A percentile compares a stretch with the other conserved stretches of the same genome.
Conservation (phyloP, 2,888 invertebrate species). For the Nasonia oneida region DNA sequence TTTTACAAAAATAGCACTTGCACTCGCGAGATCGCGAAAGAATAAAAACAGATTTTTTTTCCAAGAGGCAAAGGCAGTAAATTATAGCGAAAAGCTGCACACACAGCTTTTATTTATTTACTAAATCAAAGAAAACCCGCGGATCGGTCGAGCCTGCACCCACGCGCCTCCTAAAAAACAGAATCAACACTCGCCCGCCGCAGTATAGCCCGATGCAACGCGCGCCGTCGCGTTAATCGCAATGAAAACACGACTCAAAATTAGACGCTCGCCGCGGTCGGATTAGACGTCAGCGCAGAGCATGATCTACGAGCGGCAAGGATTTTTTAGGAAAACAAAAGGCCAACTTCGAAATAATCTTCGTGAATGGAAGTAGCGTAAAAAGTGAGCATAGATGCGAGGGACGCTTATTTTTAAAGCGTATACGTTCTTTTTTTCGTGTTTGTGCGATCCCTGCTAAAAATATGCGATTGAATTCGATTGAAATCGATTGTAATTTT, state of each 20-base stretch:
- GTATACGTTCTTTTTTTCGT: not conserved
- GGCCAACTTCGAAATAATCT: not conserved
- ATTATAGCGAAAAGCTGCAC: not conserved
- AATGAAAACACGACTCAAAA: conserved; percentile 21
- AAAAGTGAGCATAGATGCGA: not conserved
- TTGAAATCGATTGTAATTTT: too few relatives aligned
- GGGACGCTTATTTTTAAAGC: conserved; percentile 8
- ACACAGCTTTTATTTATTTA: not conserved
- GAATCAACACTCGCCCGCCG: not conserved
- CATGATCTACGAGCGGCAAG: not conserved
- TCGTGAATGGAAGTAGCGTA: not conserved
- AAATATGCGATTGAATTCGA: too few relatives aligned
- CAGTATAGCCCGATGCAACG: not conserved
- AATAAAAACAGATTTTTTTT: not conserved
- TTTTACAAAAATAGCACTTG: too few relatives aligned
- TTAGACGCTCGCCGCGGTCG: not conserved
- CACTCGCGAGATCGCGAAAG: not conserved
- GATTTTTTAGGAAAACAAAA: not conserved
- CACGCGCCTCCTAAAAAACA: conserved; percentile 2
- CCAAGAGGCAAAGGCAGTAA: not conserved
- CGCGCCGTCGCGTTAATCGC: not conserved
- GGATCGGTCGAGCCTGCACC: not conserved
- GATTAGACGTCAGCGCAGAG: not conserved
- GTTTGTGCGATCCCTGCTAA: too few relatives aligned
- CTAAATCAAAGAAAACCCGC: not conserved